phyloP scores from a whole-genome alignment of 2,113 vertebrate genomes.

The Clupea harengus region DNA sequence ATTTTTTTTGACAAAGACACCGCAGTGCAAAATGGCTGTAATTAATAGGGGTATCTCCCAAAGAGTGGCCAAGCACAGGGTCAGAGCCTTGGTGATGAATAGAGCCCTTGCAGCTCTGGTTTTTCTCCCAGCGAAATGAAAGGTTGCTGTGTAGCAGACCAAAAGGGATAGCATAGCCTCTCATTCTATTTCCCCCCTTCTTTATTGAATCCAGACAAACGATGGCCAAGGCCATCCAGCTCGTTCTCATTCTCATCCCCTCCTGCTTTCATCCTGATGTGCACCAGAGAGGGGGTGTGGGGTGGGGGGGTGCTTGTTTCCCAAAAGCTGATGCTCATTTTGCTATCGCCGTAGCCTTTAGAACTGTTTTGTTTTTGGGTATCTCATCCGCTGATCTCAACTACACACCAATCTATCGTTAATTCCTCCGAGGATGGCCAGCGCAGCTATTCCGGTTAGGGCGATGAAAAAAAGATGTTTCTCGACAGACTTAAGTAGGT shows the following conservation, averaged over 20 bases:
- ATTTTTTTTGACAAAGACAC: neutral
- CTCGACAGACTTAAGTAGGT: constrained; percentile 50
- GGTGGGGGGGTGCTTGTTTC: neutral
- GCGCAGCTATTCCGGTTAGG: constrained; percentile 43
- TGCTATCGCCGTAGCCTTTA: constrained; percentile 51
- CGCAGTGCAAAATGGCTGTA: neutral
- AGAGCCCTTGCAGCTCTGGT: neutral
- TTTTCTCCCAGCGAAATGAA: neutral
- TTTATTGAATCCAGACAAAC: constrained; percentile 56
- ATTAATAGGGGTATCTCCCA: neutral
- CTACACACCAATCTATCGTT: constrained; percentile 47
- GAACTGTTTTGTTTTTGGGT: constrained; percentile 58
- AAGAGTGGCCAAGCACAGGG: neutral
- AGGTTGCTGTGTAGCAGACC: neutral
- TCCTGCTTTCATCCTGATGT: constrained; percentile 56
- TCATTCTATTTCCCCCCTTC: constrained; percentile 30
- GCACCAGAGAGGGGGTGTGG: constrained; percentile 49
- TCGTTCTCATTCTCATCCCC: neutral
- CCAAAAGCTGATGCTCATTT: constrained; percentile 47
- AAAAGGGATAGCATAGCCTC: neutral
- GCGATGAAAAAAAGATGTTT: constrained; percentile 48
- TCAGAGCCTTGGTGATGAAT: constrained; percentile 3
- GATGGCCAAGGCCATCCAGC: constrained; percentile 53
- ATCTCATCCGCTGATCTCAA: constrained; percentile 59
- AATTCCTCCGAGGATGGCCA: constrained; percentile 53